phyloP scores from a whole-genome alignment of 1,140 invertebrate species.

The Cephus cinctus region DNA sequence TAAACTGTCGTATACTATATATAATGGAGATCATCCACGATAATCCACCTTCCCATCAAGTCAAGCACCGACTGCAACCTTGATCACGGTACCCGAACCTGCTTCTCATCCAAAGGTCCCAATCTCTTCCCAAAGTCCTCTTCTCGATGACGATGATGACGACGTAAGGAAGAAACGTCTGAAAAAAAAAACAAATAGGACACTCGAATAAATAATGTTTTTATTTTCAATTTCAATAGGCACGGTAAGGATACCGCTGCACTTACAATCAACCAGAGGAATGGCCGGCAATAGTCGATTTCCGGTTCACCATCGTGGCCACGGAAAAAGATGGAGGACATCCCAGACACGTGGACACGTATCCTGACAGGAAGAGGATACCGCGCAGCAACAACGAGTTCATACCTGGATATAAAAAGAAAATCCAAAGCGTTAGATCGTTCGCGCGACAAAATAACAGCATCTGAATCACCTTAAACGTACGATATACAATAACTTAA shows the following conservation, averaged over 20 bases:
- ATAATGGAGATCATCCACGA: too few species aligned
- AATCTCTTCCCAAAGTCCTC: too few species aligned
- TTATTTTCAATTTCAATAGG: constrained; percentile 37
- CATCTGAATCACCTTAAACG: too few species aligned
- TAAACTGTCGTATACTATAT: too few species aligned
- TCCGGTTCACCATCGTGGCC: constrained; percentile 27
- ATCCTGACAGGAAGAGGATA: constrained; percentile 39
- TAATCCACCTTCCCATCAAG: too few species aligned
- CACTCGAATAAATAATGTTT: background rate
- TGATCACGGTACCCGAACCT: too few species aligned
- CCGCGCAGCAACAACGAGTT: constrained; percentile 32
- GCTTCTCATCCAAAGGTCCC: too few species aligned
- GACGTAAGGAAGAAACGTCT: background rate
- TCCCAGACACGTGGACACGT: constrained; percentile 30
- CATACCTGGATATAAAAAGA: constrained; percentile 39
- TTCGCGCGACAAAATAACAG: too few species aligned
- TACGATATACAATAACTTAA: too few species aligned
- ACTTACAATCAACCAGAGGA: constrained; percentile 33
- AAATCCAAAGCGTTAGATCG: too few species aligned
- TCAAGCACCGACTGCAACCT: too few species aligned
- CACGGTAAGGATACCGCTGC: constrained; percentile 39
- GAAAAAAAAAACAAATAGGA: background rate
- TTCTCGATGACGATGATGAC: too few species aligned
- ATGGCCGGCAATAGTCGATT: constrained; percentile 25
- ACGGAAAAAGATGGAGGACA: constrained; percentile 30